phyloP scores from a whole-genome alignment of 2,888 invertebrate species.

The Panorpa germanica region DNA sequence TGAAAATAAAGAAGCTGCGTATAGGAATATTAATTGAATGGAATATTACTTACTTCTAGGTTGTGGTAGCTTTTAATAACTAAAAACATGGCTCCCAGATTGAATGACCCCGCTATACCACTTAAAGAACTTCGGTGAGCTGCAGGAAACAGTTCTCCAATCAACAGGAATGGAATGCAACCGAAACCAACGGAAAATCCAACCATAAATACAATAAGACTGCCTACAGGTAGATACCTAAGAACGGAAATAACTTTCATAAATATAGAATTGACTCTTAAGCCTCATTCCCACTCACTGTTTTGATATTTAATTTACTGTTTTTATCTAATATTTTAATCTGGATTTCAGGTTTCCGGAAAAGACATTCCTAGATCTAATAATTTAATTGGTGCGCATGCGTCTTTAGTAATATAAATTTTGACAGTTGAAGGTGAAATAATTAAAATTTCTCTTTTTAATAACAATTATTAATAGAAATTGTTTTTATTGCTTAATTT shows the following conservation, averaged over 20 bases:
- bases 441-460: too few species aligned
- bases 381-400: too few species aligned
- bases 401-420: too few species aligned
- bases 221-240: conserved; percentile 33
- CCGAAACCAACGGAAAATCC: conserved; percentile 42
- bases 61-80: conserved; percentile 35
- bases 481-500: too few species aligned
- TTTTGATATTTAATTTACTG: conserved; percentile 1
- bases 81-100: conserved; percentile 32
- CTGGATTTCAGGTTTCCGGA: not conserved
- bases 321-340: conserved; percentile 2
- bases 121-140: conserved; percentile 33
- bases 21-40: not conserved
- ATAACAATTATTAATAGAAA: too few species aligned
- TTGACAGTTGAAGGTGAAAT: too few species aligned
- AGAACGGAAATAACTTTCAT: conserved; percentile 4
- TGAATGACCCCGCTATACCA: conserved; percentile 33
- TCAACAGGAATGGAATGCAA: conserved; percentile 38
- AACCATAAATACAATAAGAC: conserved; percentile 35
- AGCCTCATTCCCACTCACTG: not conserved
- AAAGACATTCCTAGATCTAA: too few species aligned
- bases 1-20: too few species aligned
- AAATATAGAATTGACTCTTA: conserved; percentile 2
- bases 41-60: conserved; percentile 22
- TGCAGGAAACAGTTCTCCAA: conserved; percentile 39